Conservation (phyloP, 1,140 invertebrate genomes). For the Wiebesia pumilae region DNA sequence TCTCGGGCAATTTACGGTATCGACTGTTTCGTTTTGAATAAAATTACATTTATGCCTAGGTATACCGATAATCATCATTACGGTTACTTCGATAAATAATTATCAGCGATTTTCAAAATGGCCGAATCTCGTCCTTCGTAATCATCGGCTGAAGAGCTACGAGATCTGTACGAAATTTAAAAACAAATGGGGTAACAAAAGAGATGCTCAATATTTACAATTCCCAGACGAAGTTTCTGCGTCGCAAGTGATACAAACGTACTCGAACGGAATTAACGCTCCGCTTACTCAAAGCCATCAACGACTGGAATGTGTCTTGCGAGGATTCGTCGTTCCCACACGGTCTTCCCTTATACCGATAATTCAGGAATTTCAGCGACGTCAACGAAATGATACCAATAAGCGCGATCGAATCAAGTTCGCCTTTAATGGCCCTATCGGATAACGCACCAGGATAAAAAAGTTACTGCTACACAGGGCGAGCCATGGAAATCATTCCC, state of each 20-base stretch:
- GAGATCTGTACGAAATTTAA: no score
- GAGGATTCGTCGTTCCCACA: background rate
- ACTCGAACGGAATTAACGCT: no score
- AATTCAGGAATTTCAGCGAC: background rate
- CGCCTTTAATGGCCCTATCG: background rate
- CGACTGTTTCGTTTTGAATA: background rate
- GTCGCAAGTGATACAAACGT: no score
- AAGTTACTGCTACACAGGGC: background rate
- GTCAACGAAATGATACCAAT: background rate
- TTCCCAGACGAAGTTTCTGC: no score
- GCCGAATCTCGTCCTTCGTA: background rate
- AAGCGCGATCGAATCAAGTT: background rate
- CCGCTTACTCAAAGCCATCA: no score
- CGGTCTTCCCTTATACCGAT: background rate
- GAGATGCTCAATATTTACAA: no score
- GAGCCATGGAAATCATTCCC: constrained; percentile 7
- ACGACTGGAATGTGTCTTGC: no score
- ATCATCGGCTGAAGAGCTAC: no score
- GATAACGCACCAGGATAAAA: background rate
- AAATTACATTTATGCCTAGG: background rate
- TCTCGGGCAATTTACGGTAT: background rate
- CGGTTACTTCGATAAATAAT: background rate
- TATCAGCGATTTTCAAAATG: background rate
- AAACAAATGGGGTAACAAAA: no score
- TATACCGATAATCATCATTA: background rate